Evolutionary conservation across 2,113 vertebrate species (phyloP).

Genomic region (Rhinolophus ferrumequinum): DNA sequence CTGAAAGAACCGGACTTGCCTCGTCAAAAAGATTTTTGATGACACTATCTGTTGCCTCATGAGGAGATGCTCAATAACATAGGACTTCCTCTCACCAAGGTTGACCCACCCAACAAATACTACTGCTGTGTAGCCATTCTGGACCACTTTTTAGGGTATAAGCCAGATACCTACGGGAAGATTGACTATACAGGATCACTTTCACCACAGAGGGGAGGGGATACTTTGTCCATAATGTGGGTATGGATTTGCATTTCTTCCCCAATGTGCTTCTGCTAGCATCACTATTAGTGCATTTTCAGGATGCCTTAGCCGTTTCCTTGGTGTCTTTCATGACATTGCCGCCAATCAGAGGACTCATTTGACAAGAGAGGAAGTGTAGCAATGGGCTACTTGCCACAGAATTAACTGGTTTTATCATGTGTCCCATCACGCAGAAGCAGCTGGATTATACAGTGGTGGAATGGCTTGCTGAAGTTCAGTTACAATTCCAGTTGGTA

Average conservation of each 20-base stretch:
- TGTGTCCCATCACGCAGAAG: background rate
- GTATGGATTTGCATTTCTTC: background rate
- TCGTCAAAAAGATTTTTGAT: background rate
- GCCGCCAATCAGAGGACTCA: background rate
- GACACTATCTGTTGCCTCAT: background rate
- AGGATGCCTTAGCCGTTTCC: background rate
- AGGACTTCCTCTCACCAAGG: background rate
- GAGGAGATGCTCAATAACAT: background rate
- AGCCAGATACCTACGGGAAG: background rate
- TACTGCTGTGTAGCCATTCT: background rate
- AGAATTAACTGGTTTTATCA: background rate
- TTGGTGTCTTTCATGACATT: background rate
- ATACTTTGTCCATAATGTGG: background rate
- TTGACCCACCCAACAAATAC: background rate
- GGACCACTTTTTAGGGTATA: background rate
- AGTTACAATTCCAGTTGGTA: background rate
- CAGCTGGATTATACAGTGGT: background rate
- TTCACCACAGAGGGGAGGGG: background rate
- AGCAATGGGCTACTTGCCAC: background rate
- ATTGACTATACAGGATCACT: background rate
- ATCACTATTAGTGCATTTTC: background rate
- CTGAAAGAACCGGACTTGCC: background rate
- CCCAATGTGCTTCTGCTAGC: background rate
- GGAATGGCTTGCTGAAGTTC: background rate
- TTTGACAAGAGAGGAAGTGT: background rate